Evolutionary conservation across 1,140 invertebrate genomes (phyloP).

Genomic region (Drosophila arizonae): DNA sequence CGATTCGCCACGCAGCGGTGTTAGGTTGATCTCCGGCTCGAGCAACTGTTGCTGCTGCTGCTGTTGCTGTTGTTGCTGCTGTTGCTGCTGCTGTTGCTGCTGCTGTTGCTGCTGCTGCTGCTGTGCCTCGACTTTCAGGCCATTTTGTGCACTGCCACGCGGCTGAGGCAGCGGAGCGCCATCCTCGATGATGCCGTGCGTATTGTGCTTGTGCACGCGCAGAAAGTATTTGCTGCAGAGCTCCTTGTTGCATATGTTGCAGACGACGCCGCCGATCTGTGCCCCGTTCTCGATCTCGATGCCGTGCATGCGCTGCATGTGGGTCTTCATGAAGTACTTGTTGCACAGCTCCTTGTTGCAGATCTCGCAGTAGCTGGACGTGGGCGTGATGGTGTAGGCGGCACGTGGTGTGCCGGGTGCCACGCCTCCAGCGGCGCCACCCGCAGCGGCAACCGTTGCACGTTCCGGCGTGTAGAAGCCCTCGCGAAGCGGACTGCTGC

Average conservation of each 20-base stretch:
- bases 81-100: constrained; percentile 51
- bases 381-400: constrained; percentile 85
- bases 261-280: constrained; percentile 95
- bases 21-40: constrained; percentile 65
- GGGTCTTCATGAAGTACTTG: constrained; percentile 99
- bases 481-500: constrained; percentile 71
- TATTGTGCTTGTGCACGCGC: constrained; percentile 98
- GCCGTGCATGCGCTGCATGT: constrained; percentile 99
- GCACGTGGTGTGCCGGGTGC: constrained; percentile 48
- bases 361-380: constrained; percentile 97
- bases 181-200: constrained; percentile 95
- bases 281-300: constrained; percentile 96
- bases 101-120: constrained; percentile 60
- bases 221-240: constrained; percentile 98
- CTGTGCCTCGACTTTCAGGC: constrained; percentile 83
- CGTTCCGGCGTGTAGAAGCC: constrained; percentile 80
- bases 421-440: constrained; percentile 41
- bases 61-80: constrained; percentile 83
- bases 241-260: constrained; percentile 98
- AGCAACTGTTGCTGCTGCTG: constrained; percentile 56
- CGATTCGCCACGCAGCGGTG: constrained; percentile 37
- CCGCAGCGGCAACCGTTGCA: constrained; percentile 25
- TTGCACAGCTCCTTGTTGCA: constrained; percentile 99
- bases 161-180: constrained; percentile 85
- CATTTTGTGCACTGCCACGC: constrained; percentile 82